Conservation (phyloP, 2,113 vertebrate species). For the Aspiorhynchus laticeps region DNA sequence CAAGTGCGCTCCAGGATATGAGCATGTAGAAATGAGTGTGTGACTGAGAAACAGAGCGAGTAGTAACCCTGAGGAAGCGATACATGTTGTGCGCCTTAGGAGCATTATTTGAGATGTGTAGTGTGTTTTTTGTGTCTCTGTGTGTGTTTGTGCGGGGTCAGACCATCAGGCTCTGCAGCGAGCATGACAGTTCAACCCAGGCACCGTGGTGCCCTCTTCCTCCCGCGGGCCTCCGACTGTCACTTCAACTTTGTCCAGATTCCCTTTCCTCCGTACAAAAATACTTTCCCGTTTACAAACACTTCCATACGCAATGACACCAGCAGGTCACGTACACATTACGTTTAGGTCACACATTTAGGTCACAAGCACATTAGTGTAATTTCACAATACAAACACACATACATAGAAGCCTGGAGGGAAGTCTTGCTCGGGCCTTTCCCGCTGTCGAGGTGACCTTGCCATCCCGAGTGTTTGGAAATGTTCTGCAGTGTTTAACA, state of each 20-base stretch:
- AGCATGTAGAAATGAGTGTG: conserved; percentile 16
- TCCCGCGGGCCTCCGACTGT: conserved; percentile 47
- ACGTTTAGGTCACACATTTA: conserved; percentile 37
- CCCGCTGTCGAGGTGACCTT: conserved; percentile 55
- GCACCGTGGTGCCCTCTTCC: conserved; percentile 7
- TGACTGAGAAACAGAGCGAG: neutral
- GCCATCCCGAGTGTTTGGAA: conserved; percentile 24
- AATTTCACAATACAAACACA: conserved; percentile 44
- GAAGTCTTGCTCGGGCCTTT: conserved; percentile 19
- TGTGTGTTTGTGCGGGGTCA: conserved; percentile 29
- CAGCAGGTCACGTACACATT: conserved; percentile 21
- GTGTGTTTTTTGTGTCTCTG: conserved; percentile 32
- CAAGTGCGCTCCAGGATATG: neutral
- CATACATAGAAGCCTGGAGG: conserved; percentile 19
- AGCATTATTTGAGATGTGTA: conserved; percentile 14
- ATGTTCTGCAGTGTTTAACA: conserved; percentile 45
- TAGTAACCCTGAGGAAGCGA: conserved; percentile 33
- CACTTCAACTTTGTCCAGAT: conserved; percentile 50
- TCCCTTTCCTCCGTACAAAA: conserved; percentile 28
- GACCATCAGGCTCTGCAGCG: conserved; percentile 29
- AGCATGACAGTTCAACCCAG: conserved; percentile 42
- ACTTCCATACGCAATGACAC: conserved; percentile 43
- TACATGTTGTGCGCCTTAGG: conserved; percentile 23
- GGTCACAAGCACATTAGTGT: conserved; percentile 15
- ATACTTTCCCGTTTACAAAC: conserved; percentile 31